Conservation (phyloP, 2,113 vertebrate species). For the Deroptyus accipitrinus region DNA sequence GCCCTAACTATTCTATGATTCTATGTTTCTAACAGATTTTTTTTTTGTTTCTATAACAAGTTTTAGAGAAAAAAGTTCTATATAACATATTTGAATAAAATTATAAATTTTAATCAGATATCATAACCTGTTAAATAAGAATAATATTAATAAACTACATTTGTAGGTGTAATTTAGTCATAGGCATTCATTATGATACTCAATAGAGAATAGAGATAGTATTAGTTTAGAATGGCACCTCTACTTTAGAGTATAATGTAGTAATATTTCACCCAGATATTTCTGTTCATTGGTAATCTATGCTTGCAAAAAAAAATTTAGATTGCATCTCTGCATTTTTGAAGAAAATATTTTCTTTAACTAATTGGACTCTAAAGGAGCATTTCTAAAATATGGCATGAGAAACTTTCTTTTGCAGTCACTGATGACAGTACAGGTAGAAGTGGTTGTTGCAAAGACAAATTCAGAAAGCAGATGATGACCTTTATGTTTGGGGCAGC, state of each 20-base stretch:
- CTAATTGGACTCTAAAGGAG: neutral
- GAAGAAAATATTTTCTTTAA: neutral
- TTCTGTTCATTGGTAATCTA: neutral
- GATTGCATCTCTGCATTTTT: neutral
- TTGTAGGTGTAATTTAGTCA: neutral
- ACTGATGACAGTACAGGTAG: neutral
- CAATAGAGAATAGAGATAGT: neutral
- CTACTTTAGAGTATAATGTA: neutral
- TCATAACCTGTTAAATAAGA: neutral
- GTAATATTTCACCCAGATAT: neutral
- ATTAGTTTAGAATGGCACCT: neutral
- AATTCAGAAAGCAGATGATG: neutral
- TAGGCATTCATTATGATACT: neutral
- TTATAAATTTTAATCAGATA: neutral
- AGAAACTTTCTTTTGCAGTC: neutral
- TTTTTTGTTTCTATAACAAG: neutral
- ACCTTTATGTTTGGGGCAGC: neutral
- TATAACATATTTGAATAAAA: neutral
- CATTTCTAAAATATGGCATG: neutral
- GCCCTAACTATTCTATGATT: no score
- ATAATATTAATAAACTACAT: neutral
- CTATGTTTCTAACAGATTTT: neutral
- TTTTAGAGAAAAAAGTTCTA: neutral
- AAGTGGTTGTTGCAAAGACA: neutral
- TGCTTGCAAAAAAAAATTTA: neutral